phyloP scores from a whole-genome alignment of 2,797 vertebrate species.

The Molossus alvarezi region DNA sequence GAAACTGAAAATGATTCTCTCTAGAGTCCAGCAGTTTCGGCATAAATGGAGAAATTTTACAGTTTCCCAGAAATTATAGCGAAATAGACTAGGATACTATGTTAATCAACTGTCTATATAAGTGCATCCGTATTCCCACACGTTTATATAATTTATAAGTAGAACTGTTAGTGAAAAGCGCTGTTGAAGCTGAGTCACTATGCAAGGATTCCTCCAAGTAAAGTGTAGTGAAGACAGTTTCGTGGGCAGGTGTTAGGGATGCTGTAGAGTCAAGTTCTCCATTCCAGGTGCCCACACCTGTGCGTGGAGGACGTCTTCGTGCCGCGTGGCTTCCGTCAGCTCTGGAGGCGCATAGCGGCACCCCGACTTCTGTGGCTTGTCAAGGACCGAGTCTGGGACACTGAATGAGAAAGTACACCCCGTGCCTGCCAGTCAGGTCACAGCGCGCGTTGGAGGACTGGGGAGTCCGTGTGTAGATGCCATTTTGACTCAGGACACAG shows the following conservation, averaged over 20 bases:
- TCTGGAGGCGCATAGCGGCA: neutral
- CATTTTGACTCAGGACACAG: slow-evolving; percentile 62
- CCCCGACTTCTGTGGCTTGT: neutral
- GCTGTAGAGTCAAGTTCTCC: neutral
- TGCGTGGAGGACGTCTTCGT: neutral
- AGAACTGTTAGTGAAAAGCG: slow-evolving; percentile 69
- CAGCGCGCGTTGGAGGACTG: neutral
- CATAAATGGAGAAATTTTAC: neutral
- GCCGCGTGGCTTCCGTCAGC: neutral
- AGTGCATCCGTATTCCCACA: slow-evolving; percentile 35
- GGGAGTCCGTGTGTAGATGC: neutral
- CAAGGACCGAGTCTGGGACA: slow-evolving; percentile 25
- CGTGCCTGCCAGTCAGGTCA: slow-evolving; percentile 1
- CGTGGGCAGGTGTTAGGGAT: neutral
- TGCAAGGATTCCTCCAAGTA: slow-evolving; percentile 52
- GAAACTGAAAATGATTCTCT: neutral
- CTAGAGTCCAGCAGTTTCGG: slow-evolving; percentile 27
- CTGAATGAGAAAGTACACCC: neutral
- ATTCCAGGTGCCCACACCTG: neutral
- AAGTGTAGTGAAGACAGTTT: neutral
- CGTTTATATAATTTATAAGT: slow-evolving; percentile 79
- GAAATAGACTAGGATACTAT: slow-evolving; percentile 39
- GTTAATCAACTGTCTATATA: slow-evolving; percentile 37
- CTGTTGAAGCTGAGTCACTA: slow-evolving; percentile 51
- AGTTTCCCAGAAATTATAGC: slow-evolving; percentile 53